Evolutionary conservation across 2,113 vertebrate genomes (phyloP).

Genomic region (Notiomystis cincta): DNA sequence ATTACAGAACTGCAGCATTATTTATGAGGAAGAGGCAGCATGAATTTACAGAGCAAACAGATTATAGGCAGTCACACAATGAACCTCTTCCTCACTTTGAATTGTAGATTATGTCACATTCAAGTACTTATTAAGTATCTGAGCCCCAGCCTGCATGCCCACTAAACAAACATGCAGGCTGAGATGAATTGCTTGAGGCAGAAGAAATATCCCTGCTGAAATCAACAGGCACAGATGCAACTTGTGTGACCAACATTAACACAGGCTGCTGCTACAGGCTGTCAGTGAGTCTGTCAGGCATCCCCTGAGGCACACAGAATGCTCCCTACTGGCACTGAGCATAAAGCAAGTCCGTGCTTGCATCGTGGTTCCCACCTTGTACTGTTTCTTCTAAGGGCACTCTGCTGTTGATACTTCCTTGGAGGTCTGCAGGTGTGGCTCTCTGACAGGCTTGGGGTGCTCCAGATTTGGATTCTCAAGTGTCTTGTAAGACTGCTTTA

Average conservation of each 20-base stretch:
- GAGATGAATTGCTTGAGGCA: neutral
- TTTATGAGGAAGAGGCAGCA: neutral
- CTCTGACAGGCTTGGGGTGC: accelerated
- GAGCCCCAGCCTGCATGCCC: neutral
- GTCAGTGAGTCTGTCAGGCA: neutral
- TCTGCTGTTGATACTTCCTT: neutral
- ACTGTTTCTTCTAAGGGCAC: neutral
- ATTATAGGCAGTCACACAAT: neutral
- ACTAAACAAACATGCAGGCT: neutral
- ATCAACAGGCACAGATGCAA: neutral
- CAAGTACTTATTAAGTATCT: neutral
- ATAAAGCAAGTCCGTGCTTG: neutral
- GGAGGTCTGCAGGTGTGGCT: neutral
- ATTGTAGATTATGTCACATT: neutral
- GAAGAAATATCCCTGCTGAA: neutral
- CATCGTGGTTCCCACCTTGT: neutral
- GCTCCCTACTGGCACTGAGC: neutral
- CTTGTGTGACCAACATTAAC: neutral
- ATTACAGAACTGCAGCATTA: neutral
- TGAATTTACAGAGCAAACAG: neutral
- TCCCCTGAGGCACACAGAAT: neutral
- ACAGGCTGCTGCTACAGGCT: neutral
- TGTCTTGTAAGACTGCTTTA: neutral
- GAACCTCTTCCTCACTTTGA: neutral
- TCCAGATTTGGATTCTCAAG: neutral